Conservation (phyloP, 1,140 invertebrate species). For the Stegodyphus dumicola region DNA sequence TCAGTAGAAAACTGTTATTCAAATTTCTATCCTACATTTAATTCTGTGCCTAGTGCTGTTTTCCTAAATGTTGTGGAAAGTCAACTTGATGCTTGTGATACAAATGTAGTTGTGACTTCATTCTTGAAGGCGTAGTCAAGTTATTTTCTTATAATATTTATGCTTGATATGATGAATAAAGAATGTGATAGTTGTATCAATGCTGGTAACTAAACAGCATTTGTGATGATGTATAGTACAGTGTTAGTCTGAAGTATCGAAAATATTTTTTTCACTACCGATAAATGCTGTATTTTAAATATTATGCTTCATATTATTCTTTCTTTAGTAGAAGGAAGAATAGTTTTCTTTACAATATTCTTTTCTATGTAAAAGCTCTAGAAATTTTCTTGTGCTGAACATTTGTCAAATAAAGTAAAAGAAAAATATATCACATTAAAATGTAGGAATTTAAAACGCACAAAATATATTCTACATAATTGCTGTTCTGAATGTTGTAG, state of each 20-base stretch:
- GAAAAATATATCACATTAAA: constrained; percentile 7
- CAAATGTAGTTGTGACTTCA: constrained; percentile 21
- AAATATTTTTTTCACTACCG: constrained; percentile 4
- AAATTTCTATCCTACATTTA: neutral
- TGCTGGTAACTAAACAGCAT: neutral
- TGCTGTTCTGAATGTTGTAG: constrained; percentile 6
- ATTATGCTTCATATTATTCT: constrained; percentile 14
- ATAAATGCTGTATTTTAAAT: constrained; percentile 13
- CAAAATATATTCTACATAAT: constrained; percentile 23
- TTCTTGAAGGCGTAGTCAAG: constrained; percentile 19
- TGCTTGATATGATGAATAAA: neutral
- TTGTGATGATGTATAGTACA: constrained; percentile 10
- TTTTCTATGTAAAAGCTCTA: neutral
- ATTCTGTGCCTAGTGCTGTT: constrained; percentile 3
- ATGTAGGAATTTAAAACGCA: constrained; percentile 27
- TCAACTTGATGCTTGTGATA: constrained; percentile 18
- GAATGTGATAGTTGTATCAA: constrained; percentile 24
- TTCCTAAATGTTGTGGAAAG: constrained; percentile 9
- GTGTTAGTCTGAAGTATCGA: neutral
- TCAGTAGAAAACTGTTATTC: no score
- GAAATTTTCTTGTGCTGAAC: neutral
- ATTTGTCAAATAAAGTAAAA: neutral
- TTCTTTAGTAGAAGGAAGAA: neutral
- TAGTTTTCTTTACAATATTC: no score
- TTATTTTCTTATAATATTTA: constrained; percentile 45